These are phyloP conservation scores for Hippocampus zosterae DNA, from an alignment of 2,113 vertebrate genomes.

Conservation along the genomic window DNA sequence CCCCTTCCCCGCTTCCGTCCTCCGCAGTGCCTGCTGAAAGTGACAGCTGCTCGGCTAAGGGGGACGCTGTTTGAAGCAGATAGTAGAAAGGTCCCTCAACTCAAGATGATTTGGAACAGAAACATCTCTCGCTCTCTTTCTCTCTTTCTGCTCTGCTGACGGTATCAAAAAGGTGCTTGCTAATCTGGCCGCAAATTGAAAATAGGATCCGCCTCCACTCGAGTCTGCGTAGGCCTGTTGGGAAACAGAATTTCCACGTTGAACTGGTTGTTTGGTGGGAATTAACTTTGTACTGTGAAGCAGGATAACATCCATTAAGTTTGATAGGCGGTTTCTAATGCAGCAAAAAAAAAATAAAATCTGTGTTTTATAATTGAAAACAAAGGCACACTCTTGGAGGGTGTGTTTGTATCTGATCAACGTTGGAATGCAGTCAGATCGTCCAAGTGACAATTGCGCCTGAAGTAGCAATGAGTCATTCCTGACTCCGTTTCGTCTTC, in stretches of 20 bases:
- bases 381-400: not conserved
- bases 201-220: constrained; percentile 37
- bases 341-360: too few relatives aligned
- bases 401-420: constrained; percentile 8
- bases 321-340: not conserved
- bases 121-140: constrained; percentile 23
- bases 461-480: constrained; percentile 20
- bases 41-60: constrained; percentile 63
- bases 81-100: constrained; percentile 64
- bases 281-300: not conserved
- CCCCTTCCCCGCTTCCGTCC: constrained; percentile 56
- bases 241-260: constrained; percentile 35
- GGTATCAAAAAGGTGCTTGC: constrained; percentile 49
- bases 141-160: constrained; percentile 33
- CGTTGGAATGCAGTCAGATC: constrained; percentile 23
- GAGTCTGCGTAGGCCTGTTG: constrained; percentile 22
- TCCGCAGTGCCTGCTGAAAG: constrained; percentile 57
- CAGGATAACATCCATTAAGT: not conserved
- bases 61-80: constrained; percentile 66
- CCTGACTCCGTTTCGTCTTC: constrained; percentile 35
- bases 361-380: constrained; percentile 20
- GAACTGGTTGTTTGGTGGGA: constrained; percentile 37
- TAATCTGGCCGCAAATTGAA: constrained; percentile 63
- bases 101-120: constrained; percentile 53
- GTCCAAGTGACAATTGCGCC: constrained; percentile 14